A percentile compares a stretch with the other conserved stretches of the same genome.
These are phyloP conservation scores for Platyscapa corneri DNA, from an alignment of 1,140 invertebrate genomes.

Conservation along the genomic window DNA sequence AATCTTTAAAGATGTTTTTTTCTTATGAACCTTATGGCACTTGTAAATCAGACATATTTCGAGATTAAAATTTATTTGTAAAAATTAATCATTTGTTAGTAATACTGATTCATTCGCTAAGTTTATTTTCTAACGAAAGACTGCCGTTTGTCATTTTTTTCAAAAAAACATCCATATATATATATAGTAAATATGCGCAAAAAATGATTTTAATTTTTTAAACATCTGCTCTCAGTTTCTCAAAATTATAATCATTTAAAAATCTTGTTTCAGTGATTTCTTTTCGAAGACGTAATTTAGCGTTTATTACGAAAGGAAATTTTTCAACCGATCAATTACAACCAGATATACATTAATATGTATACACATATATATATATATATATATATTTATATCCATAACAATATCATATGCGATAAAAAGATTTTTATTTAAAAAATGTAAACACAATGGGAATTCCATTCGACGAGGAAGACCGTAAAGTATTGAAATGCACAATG, in stretches of 20 bases:
- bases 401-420: slow-evolving; percentile 42
- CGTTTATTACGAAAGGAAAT: slow-evolving; percentile 11
- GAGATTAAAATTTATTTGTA: slow-evolving; percentile 41
- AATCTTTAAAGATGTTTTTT: slow-evolving; percentile 15
- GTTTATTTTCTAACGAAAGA: slow-evolving; percentile 43
- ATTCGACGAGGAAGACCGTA: slow-evolving; percentile 67
- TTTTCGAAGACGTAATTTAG: slow-evolving; percentile 11
- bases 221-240: background rate
- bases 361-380: background rate
- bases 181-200: background rate
- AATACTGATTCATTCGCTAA: slow-evolving; percentile 50
- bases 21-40: slow-evolving; percentile 40
- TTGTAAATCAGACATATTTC: slow-evolving; percentile 45
- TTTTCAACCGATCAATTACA: slow-evolving; percentile 25
- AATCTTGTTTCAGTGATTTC: background rate
- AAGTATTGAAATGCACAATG: slow-evolving; percentile 63
- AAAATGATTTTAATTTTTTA: slow-evolving; percentile 15
- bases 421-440: slow-evolving; percentile 55
- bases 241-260: slow-evolving; percentile 9
- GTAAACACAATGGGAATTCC: slow-evolving; percentile 60
- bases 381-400: slow-evolving; percentile 34
- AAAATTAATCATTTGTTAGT: slow-evolving; percentile 42
- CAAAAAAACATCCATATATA: slow-evolving; percentile 15
- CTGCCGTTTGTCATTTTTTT: slow-evolving; percentile 13
- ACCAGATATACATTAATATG: slow-evolving; percentile 55